Conservation (phyloP, 2,113 vertebrate genomes). For the Parotia lawesii region DNA sequence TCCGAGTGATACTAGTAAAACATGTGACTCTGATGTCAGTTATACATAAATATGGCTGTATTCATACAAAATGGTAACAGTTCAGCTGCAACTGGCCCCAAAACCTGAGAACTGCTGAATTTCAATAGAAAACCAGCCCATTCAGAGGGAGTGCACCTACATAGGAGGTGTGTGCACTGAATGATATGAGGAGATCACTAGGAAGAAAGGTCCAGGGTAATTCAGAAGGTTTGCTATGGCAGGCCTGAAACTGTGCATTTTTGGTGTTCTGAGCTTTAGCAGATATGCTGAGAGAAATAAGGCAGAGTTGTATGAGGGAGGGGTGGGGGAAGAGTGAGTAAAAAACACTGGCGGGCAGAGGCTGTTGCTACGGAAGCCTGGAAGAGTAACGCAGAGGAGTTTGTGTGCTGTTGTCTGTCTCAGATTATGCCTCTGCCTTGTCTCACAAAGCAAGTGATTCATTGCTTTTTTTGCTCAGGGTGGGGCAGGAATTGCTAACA, state of each 20-base stretch:
- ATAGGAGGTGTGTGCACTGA: neutral
- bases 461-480: neutral
- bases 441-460: neutral
- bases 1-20: neutral
- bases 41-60: too few species aligned
- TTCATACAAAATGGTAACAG: neutral
- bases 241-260: neutral
- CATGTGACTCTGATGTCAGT: neutral
- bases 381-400: neutral
- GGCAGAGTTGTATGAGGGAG: rapidly evolving
- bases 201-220: neutral
- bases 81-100: neutral
- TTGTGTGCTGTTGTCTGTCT: neutral
- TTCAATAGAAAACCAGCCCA: neutral
- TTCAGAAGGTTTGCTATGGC: neutral
- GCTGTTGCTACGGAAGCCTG: neutral
- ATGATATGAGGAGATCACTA: neutral
- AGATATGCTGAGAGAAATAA: neutral
- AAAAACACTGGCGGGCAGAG: neutral
- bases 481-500: neutral
- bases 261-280: neutral
- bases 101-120: neutral
- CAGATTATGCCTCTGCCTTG: neutral
- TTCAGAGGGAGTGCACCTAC: neutral
- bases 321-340: neutral